Evolutionary conservation across 2,888 invertebrate genomes (phyloP), one percentile per base, ranked within the genome.

Genomic region (Iselma pallidipennis): DNA sequence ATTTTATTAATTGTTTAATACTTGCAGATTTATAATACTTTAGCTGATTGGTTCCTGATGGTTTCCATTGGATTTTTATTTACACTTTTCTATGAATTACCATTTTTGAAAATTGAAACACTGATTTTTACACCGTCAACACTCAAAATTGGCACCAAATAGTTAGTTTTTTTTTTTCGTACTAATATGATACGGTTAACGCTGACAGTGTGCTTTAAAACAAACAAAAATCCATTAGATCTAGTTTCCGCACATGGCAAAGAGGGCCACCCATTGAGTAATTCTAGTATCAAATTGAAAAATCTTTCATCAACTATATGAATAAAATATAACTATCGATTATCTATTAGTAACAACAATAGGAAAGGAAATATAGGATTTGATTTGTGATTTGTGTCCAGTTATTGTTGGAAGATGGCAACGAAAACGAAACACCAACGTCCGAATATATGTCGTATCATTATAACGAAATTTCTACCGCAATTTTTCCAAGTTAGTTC

Each of bases 81-180:
- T 25, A 75, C 78, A 4, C 63, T 81, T n/a, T 68, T 77, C 52
- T 72, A 75, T 45, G 80, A 80, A 68, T 71, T 77, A 57, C 80
- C 81, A 6, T 59, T 74, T 31, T 67, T 73, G 57, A 66, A 69
- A 42, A 57, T 76, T 26, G 71, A 70, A 48, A 50, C 56, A 9
- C 25, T 28, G n/a, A n/a, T n/a, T n/a, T n/a, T n/a, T n/a, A n/a
- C n/a, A n/a, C n/a, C n/a, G n/a, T n/a, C n/a, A n/a, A n/a, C n/a
- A n/a, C n/a, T n/a, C n/a, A n/a, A n/a, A n/a, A n/a, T n/a, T n/a
- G n/a, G n/a, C n/a, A n/a, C n/a, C n/a, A n/a, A n/a, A n/a, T n/a
- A n/a, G n/a, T n/a, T n/a, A n/a, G n/a, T n/a, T n/a, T n/a, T n/a
- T n/a, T n/a, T n/a, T n/a, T n/a, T n/a, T n/a, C n/a, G n/a, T n/a